Evolutionary conservation across 2,797 vertebrate genomes (phyloP), one percentile per base, ranked within the genome.

Genomic region (Tarsius wallacei): DNA sequence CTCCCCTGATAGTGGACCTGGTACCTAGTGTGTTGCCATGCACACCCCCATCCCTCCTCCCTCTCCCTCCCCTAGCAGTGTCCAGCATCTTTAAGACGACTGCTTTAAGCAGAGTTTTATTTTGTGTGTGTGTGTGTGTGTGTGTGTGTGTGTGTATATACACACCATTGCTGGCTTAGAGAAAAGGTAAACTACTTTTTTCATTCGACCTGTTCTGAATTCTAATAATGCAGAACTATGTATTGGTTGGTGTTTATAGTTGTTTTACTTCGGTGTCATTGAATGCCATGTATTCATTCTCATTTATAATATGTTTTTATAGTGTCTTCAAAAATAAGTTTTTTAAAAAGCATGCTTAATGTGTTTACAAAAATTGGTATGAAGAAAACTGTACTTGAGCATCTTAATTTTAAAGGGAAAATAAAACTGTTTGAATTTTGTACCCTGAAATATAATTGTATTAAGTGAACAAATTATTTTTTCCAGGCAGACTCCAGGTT

Each of bases 401-500:
- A 97, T 96, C 97, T 97, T 97, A 91, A 73, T 98, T 92, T 83
- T 98, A 97, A 97, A 97, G 94, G 87, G 94, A 98, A 97, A 90
- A 86, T 98, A 94, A 98, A 97, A 87, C 47, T 97, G 94, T 97
- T 98, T 98, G 57, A 94, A 97, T 88, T 87, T 96, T 97, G 84
- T 97, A 90, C 70, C 76, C 95, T 97, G 90, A 96, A 98, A 97
- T 97, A 49, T 93, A 97, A 98, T 96, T 97, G 90, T 98, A 98
- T 97, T 97, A 96, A 96, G 96, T 98, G 95, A 97, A 98, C 85
- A 97, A 97, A 97, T 98, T 98, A 98, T 96, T 97, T 98, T 98
- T 98, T 98, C 94, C 98, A 99, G 99, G 99, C 99, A 94, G 99
- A 99, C 98, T 99, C 99, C 98, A 99, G 99, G 97, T 99, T 99